Base-by-base conservation (phyloP, 2,888 invertebrate species). In the Drosophila bunnanda region DNA sequence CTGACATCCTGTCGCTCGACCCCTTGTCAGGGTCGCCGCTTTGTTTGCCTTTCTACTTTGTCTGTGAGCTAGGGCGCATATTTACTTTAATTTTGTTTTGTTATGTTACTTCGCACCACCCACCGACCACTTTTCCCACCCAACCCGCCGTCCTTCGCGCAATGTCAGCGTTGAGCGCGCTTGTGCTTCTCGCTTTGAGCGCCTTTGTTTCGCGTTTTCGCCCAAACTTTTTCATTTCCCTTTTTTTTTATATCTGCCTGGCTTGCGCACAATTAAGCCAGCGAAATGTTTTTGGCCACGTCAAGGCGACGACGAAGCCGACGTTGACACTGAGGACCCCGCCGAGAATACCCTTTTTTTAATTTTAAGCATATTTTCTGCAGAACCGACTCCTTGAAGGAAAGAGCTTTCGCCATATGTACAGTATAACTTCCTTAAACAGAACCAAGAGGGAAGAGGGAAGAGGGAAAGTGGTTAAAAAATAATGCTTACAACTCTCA, bases 241-340 rank as follows among this genome's bases (percentile, higher is more conserved):
- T 58, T 76, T 78, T 79, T 60, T 78, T 78, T 76, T 80, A 50
- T 55, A 80, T 83, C 80, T 83, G 85, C 79, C 76, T 80, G 77
- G 82, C 78, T 82, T 82, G 89, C 73, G 82, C 86, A 64, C 89
- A 88, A 88, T 89, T 88, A 89, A 89, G 82, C 69, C 75, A 59
- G 72, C 70, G 74, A 85, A 88, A 84, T 80, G 79, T 82, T 81
- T 41, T 77, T 75, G 76, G 67, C 66, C 55, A 67, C 66, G 55
- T 55, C 68, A 68, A 68, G 68, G 67, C 69, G 54, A 54, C 53
- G 53, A 54, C 30, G 59, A 54, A 55, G 71, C 44, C 64, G 48
- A 28, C 75, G 50, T 52, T 62, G 66, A 48, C 38, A 48, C 52
- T 41, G 30, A 39, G 34, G 36, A 48, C 79, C 68, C 75, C 54